Conservation (phyloP, 2,888 invertebrate species). For the Erebia aethiops region DNA sequence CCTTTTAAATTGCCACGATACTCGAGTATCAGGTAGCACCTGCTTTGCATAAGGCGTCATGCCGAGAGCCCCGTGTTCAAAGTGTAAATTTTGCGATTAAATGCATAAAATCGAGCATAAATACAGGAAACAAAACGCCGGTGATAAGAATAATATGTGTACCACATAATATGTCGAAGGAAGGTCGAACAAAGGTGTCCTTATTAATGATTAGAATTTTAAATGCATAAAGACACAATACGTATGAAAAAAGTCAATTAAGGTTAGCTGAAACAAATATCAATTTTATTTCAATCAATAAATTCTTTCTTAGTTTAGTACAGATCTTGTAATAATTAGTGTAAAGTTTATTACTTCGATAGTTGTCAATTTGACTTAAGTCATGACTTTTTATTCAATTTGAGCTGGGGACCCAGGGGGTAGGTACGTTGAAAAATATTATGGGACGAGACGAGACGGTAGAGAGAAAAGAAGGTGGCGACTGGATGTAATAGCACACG, state of each 20-base stretch:
- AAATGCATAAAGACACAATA: slow-evolving; percentile 20
- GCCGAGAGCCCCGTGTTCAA: slow-evolving; percentile 73
- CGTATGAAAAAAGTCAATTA: not conserved
- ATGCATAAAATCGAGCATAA: slow-evolving; percentile 74
- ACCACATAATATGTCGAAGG: slow-evolving; percentile 53
- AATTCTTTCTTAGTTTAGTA: no score
- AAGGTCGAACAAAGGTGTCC: slow-evolving; percentile 67
- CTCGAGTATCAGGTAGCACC: slow-evolving; percentile 80
- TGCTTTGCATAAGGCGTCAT: slow-evolving; percentile 82
- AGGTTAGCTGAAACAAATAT: not conserved
- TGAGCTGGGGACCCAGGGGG: no score
- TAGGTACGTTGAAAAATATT: no score
- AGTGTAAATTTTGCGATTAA: slow-evolving; percentile 80
- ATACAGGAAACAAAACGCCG: slow-evolving; percentile 61
- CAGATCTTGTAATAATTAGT: no score
- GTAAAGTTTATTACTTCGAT: no score
- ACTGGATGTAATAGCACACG: no score
- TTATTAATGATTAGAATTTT: slow-evolving; percentile 47
- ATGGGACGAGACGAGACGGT: no score
- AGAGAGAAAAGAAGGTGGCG: no score
- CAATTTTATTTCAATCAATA: no score
- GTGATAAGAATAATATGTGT: slow-evolving; percentile 67
- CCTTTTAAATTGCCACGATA: slow-evolving; percentile 42
- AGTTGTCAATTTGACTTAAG: no score
- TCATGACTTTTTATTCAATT: no score